A percentile compares a stretch with the other conserved stretches of the same genome.
These are phyloP conservation scores for Capreolus pygargus DNA, from an alignment of 2,113 vertebrate genomes.

Conservation along the genomic window DNA sequence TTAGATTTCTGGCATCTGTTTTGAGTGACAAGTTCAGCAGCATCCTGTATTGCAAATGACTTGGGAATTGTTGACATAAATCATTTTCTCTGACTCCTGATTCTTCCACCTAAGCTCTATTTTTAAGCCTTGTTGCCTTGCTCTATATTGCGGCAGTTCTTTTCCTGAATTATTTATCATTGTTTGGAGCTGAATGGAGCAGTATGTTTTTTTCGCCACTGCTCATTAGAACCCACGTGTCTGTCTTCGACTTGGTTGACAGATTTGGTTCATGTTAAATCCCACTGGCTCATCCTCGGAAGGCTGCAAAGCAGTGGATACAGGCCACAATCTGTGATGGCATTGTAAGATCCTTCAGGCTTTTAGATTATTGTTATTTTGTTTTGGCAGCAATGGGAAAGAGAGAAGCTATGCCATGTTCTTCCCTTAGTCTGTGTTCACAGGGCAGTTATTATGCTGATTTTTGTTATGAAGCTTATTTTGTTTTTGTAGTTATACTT, in stretches of 20 bases:
- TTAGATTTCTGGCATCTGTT: not conserved
- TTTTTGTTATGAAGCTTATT: constrained; percentile 27
- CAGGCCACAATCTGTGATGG: not conserved
- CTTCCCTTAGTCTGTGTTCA: not conserved
- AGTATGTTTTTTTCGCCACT: constrained; percentile 54
- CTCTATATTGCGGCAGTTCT: constrained; percentile 79
- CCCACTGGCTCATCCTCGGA: not conserved
- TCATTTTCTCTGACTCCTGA: constrained; percentile 34
- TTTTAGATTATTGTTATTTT: not conserved
- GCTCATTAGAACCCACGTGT: constrained; percentile 76
- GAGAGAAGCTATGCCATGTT: not conserved
- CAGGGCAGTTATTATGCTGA: not conserved
- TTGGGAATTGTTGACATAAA: constrained; percentile 55
- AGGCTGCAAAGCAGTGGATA: constrained; percentile 29
- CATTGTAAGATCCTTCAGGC: not conserved
- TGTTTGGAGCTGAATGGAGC: constrained; percentile 78
- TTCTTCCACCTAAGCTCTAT: constrained; percentile 57
- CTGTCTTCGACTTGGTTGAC: constrained; percentile 75
- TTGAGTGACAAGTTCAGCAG: constrained; percentile 42
- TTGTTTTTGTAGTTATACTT: constrained; percentile 44
- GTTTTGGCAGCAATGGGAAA: constrained; percentile 23
- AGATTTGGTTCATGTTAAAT: constrained; percentile 79
- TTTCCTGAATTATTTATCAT: constrained; percentile 84
- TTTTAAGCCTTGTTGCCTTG: constrained; percentile 72
- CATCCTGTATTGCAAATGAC: not conserved